Evolutionary conservation across 2,113 vertebrate genomes (phyloP), one percentile per base, ranked within the genome.

Genomic region (Tachycineta bicolor): DNA sequence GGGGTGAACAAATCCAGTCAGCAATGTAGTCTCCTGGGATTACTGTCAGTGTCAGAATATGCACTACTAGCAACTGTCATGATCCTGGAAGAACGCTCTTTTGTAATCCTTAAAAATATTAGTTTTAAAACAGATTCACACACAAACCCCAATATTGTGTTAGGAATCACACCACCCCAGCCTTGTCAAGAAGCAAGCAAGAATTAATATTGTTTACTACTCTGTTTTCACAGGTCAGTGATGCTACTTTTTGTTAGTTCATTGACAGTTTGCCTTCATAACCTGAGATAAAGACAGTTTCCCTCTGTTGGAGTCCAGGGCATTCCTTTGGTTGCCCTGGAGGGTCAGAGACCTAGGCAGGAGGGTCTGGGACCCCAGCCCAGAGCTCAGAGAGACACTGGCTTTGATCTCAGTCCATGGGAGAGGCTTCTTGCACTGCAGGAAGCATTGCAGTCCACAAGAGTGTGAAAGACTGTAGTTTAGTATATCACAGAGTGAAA

Each of bases 81-180:
- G 7, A 9, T 55, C 4, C 31, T 46, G 25, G 44, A 90, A 83
- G 24, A 88, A 39, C 3, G 4, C 0, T 44, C 2, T 41, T 5
- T 46, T 63, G 12, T n/a, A 75, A 46, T 49, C 5, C 28, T 70
- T 70, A 53, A 41, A 82, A 84, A 52, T 62, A 22, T 4, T 34
- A 12, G 7, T n/a, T 93, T 67, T 84, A 58, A 41, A 69, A 59
- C 5, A 49, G 17, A 34, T 41, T 67, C n/a, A 70, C 25, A 63
- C 6, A 21, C 3, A 52, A 62, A 52, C 62, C 11, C 3, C 2
- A 16, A 2, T 78, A 68, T 73, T 1, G 0, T n/a, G 5, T 55
- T 60, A 60, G 46, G 6, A 73, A 26, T 25, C 7, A 60, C 33
- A 65, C 5, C 17, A 78, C 12, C 14, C 8, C 13, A 65, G 12